A percentile compares a stretch with the other conserved stretches of the same genome.
phyloP scores from a whole-genome alignment of 2,113 vertebrate genomes.

The Plecotus auritus region DNA sequence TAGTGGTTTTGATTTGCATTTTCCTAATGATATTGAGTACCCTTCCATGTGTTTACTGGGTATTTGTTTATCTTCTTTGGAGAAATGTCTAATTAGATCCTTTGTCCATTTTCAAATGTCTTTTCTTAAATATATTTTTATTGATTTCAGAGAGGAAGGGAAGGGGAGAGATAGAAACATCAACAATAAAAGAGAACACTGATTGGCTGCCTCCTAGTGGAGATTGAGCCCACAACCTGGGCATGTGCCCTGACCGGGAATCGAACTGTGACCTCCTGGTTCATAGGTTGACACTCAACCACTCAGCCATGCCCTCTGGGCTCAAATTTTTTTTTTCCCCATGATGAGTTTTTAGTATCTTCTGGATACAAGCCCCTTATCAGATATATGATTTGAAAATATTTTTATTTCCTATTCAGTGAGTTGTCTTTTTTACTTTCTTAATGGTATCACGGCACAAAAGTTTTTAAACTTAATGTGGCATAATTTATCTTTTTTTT shows the following conservation, averaged over 20 bases:
- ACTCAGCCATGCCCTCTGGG: too few species aligned
- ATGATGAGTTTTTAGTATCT: neutral
- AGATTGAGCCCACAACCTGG: too few species aligned
- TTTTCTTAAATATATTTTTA: too few species aligned
- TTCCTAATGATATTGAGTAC: neutral
- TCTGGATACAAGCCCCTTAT: neutral
- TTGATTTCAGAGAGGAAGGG: neutral
- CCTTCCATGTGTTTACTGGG: neutral
- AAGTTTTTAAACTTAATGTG: neutral
- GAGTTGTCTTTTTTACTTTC: neutral
- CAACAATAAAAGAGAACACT: too few species aligned
- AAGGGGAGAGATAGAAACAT: too few species aligned
- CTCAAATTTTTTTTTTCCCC: neutral
- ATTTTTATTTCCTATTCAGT: neutral
- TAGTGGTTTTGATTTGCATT: neutral
- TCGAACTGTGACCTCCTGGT: too few species aligned
- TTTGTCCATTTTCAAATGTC: neutral
- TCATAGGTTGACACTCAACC: too few species aligned
- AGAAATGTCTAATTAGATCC: neutral
- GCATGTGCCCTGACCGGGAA: too few species aligned
- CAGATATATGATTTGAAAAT: neutral
- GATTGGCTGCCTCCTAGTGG: too few species aligned
- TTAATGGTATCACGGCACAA: neutral
- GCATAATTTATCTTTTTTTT: neutral
- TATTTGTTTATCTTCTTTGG: neutral